phyloP scores from a whole-genome alignment of 2,797 vertebrate species.

The Emydoidea blandingii region DNA sequence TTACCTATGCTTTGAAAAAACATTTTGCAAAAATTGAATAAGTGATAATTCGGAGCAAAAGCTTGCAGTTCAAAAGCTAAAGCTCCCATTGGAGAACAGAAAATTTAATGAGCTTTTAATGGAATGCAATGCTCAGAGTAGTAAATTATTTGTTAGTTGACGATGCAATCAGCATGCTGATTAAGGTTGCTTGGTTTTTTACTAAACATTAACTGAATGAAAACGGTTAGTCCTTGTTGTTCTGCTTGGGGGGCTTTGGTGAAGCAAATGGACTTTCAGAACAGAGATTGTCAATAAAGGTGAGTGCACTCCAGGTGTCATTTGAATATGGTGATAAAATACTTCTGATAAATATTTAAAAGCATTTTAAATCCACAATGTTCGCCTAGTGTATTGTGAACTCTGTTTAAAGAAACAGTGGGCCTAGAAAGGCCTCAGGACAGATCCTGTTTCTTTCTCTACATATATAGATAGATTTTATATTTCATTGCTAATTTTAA shows the following conservation, averaged over 20 bases:
- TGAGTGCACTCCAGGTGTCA: constrained; percentile 85
- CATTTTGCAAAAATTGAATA: constrained; percentile 73
- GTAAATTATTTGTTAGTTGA: constrained; percentile 91
- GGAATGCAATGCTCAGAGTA: constrained; percentile 85
- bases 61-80: constrained; percentile 80
- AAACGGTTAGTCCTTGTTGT: constrained; percentile 80
- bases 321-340: constrained; percentile 82
- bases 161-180: constrained; percentile 88
- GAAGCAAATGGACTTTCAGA: constrained; percentile 83
- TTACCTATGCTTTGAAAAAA: constrained; percentile 50
- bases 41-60: constrained; percentile 80
- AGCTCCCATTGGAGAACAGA: constrained; percentile 86
- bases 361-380: constrained; percentile 78
- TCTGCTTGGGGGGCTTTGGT: constrained; percentile 80
- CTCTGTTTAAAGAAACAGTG: constrained; percentile 76
- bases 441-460: constrained; percentile 63
- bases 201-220: constrained; percentile 84
- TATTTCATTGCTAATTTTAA: neutral
- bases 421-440: constrained; percentile 72
- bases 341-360: constrained; percentile 85
- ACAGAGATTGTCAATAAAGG: constrained; percentile 83
- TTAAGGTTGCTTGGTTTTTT: constrained; percentile 84
- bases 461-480: constrained; percentile 28
- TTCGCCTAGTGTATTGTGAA: constrained; percentile 65
- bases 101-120: constrained; percentile 90